phyloP scores from a whole-genome alignment of 2,888 invertebrate genomes.

The Ecliptopera silaceata region DNA sequence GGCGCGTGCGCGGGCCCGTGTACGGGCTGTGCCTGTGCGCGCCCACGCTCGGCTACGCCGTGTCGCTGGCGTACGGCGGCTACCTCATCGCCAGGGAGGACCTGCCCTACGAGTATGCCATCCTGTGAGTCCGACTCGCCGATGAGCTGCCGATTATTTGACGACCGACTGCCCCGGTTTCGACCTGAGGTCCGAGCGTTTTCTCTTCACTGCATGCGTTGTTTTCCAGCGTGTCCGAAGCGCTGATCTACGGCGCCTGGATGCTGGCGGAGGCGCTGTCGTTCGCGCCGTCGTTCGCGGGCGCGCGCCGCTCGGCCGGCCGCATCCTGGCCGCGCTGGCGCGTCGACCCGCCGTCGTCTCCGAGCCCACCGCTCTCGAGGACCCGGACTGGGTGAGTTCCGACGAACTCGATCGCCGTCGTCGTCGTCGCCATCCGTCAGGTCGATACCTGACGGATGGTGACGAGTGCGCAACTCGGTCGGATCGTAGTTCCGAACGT shows the following conservation, averaged over 20 bases:
- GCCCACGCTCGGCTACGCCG: conserved; percentile 88
- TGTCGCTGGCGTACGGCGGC: conserved; percentile 88
- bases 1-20: conserved; percentile 85
- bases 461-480: too few relatives aligned
- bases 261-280: conserved; percentile 90
- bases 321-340: conserved; percentile 83
- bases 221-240: conserved; percentile 85
- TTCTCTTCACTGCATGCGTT: neutral
- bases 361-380: conserved; percentile 49
- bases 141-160: too few relatives aligned
- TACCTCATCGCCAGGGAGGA: conserved; percentile 84
- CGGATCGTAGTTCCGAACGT: too few relatives aligned
- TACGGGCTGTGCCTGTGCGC: conserved; percentile 87
- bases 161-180: too few relatives aligned
- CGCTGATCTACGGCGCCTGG: conserved; percentile 90
- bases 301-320: conserved; percentile 87
- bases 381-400: conserved; percentile 60
- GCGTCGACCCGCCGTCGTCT: conserved; percentile 65
- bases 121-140: conserved; percentile 80
- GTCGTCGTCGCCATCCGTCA: neutral
- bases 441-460: too few relatives aligned
- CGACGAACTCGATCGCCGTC: neutral
- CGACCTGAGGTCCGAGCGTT: too few relatives aligned
- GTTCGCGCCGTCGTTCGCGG: conserved; percentile 89
- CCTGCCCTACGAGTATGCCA: conserved; percentile 85